These are phyloP conservation scores for Drosophila novamexicana DNA, from an alignment of 1,140 invertebrate species.

Conservation along the genomic window DNA sequence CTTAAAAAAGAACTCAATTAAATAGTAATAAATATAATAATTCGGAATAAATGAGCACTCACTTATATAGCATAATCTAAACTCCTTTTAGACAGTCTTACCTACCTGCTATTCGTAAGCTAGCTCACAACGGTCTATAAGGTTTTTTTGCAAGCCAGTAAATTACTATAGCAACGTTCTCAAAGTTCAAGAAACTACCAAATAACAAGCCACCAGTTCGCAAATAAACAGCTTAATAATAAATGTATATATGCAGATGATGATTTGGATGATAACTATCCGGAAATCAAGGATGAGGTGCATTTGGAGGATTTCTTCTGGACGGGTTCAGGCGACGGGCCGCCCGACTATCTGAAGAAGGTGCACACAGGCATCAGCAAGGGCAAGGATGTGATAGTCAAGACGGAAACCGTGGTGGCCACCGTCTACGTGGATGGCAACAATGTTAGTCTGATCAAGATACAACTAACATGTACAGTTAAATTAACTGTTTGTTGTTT, in stretches of 20 bases:
- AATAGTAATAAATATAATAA: too few species aligned
- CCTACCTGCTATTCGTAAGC: not conserved
- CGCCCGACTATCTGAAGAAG: conserved; percentile 84
- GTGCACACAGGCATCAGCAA: conserved; percentile 81
- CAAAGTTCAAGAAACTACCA: conserved; percentile 70
- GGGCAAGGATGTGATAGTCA: conserved; percentile 81
- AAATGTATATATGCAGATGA: conserved; percentile 47
- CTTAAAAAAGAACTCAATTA: too few species aligned
- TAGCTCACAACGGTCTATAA: conserved; percentile 38
- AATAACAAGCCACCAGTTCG: conserved; percentile 34
- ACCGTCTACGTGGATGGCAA: conserved; percentile 86
- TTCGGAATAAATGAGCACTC: too few species aligned
- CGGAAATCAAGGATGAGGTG: conserved; percentile 86
- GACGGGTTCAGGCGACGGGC: conserved; percentile 92
- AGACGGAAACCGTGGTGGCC: conserved; percentile 86
- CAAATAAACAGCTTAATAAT: conserved; percentile 26
- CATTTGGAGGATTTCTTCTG: conserved; percentile 93
- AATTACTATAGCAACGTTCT: conserved; percentile 73
- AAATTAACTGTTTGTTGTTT: conserved; percentile 1
- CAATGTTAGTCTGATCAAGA: conserved; percentile 61
- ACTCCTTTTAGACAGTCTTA: not conserved
- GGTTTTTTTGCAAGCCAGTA: conserved; percentile 43
- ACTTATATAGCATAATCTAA: not conserved
- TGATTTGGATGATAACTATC: conserved; percentile 73
- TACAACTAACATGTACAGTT: not conserved